Percentiles rank a stretch among this genome's conserved stretches.
Conservation (phyloP, 2,113 vertebrate genomes). For the Zingel zingel region DNA sequence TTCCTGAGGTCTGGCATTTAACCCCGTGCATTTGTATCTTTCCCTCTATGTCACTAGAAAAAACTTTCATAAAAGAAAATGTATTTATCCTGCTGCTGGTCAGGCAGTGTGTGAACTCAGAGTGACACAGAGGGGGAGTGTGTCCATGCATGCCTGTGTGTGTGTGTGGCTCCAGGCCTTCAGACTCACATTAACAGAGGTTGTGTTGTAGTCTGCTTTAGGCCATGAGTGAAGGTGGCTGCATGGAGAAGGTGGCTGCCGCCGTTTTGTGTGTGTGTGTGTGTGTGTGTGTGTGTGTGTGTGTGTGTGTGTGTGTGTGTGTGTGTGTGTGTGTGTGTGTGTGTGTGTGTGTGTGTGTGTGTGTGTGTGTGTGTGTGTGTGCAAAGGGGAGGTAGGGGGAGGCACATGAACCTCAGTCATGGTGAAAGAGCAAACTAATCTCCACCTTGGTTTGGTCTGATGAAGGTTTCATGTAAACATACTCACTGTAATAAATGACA, state of each 20-base stretch:
- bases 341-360: not conserved
- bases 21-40: conserved; percentile 23
- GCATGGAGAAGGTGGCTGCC: conserved; percentile 27
- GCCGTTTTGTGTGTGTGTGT: conserved; percentile 2
- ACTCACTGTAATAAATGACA: conserved; percentile 62
- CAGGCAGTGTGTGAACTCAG: conserved; percentile 27
- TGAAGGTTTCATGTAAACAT: conserved; percentile 56
- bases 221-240: conserved; percentile 46
- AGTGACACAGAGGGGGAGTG: conserved; percentile 17
- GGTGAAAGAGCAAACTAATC: conserved; percentile 63
- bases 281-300: not conserved
- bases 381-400: conserved; percentile 6
- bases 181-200: conserved; percentile 20
- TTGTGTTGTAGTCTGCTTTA: conserved; percentile 32
- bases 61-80: conserved; percentile 28
- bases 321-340: conserved; percentile 7
- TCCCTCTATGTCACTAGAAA: conserved; percentile 7
- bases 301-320: not conserved
- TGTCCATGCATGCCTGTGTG: not conserved
- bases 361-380: not conserved
- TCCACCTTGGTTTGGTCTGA: conserved; percentile 52
- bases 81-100: conserved; percentile 29
- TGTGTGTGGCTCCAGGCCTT: not conserved
- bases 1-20: conserved; percentile 26
- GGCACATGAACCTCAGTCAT: conserved; percentile 49